Evolutionary conservation across 2,888 invertebrate genomes (phyloP).

Genomic region (Tachina lurida): DNA sequence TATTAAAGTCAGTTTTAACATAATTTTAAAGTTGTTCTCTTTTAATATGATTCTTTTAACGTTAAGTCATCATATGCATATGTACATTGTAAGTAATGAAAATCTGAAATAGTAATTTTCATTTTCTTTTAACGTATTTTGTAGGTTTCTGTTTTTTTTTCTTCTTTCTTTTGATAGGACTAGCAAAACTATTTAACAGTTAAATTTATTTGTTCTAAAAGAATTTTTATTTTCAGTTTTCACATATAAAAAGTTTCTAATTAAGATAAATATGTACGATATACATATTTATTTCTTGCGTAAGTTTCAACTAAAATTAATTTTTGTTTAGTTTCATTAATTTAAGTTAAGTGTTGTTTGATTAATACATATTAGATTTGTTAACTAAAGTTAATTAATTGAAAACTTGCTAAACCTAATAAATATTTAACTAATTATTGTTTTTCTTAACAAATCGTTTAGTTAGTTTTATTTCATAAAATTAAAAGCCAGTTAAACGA

Average conservation of each 20-base stretch:
- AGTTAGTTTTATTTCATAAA: not conserved
- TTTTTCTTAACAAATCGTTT: slow-evolving; percentile 5
- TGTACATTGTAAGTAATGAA: not conserved
- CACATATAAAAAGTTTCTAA: slow-evolving; percentile 53
- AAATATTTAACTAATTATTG: slow-evolving; percentile 2
- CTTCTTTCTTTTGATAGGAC: not conserved
- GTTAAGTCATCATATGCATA: slow-evolving; percentile 5
- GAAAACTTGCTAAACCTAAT: slow-evolving; percentile 44
- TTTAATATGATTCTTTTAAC: slow-evolving; percentile 28
- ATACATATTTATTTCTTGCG: not conserved
- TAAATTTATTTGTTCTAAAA: slow-evolving; percentile 1
- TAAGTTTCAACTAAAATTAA: not conserved
- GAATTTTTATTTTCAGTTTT: slow-evolving; percentile 31
- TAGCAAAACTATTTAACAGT: slow-evolving; percentile 36
- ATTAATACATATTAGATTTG: slow-evolving; percentile 46
- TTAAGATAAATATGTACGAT: slow-evolving; percentile 14
- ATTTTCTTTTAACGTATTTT: slow-evolving; percentile 42
- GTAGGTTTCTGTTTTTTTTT: not conserved
- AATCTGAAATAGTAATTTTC: not conserved
- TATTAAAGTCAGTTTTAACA: slow-evolving; percentile 45
- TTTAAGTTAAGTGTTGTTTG: not conserved
- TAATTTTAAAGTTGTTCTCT: slow-evolving; percentile 15
- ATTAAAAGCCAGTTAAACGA: slow-evolving; percentile 5
- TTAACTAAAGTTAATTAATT: slow-evolving; percentile 68
- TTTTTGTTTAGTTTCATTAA: not conserved